These are phyloP conservation scores for Ophion costatus DNA, from an alignment of 2,888 invertebrate genomes.

Conservation along the genomic window DNA sequence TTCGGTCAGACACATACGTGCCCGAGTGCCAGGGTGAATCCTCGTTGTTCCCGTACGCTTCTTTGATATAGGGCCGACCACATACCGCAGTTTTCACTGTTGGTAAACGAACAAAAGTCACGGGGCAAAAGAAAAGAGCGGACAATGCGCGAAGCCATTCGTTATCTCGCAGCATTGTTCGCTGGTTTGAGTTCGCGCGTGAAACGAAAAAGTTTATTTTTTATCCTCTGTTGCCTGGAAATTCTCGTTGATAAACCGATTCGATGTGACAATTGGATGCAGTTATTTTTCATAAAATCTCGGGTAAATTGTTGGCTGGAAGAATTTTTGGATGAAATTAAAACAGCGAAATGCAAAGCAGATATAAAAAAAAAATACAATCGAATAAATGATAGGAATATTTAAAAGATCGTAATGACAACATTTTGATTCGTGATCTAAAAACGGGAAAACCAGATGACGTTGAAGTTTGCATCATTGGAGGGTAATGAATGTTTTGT, in stretches of 20 bases:
- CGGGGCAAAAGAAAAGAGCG: slow-evolving; percentile 46
- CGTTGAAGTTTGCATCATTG: too few relatives aligned
- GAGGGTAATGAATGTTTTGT: too few relatives aligned
- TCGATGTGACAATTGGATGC: neutral
- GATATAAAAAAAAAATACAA: too few relatives aligned
- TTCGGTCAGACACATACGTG: slow-evolving; percentile 50
- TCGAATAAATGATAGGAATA: too few relatives aligned
- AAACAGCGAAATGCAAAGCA: neutral
- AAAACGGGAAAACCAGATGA: too few relatives aligned
- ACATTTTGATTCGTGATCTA: neutral
- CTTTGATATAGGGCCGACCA: slow-evolving; percentile 56
- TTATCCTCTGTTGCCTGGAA: slow-evolving; percentile 7
- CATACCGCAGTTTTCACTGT: slow-evolving; percentile 54
- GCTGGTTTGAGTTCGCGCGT: neutral
- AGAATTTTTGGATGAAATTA: neutral
- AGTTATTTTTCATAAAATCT: neutral
- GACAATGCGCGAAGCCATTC: slow-evolving; percentile 51
- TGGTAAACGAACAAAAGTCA: slow-evolving; percentile 52
- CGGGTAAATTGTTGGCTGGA: neutral
- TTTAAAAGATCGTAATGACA: neutral
- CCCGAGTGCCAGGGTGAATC: slow-evolving; percentile 39
- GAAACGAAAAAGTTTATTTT: slow-evolving; percentile 27
- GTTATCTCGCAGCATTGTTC: slow-evolving; percentile 45
- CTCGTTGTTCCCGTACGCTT: slow-evolving; percentile 31
- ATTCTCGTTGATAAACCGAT: slow-evolving; percentile 19